Base-by-base conservation (phyloP, 2,113 vertebrate species). In the Thomomys bottae region DNA sequence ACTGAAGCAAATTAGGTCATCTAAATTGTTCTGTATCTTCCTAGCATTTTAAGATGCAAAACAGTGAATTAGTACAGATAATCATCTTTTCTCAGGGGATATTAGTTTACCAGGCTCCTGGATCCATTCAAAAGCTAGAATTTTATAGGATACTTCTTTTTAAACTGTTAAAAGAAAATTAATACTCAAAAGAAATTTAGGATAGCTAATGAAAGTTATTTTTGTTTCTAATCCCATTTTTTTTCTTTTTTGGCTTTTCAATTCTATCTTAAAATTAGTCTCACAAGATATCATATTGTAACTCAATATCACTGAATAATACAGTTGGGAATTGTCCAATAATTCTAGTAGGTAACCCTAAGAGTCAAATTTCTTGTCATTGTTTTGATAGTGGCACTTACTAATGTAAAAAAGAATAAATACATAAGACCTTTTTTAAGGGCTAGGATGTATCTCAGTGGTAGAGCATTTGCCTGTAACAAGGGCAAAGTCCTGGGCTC, bases 261-360 rank as follows among this genome's bases (percentile, higher is more conserved):
- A 72, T 88, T 93, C n/a, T 66, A 71, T 77, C 73, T 94, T 88
- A 85, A 91, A 88, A 88, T 45, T 85, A 36, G 80, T 82, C 57
- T 70, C 49, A 57, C 21, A 90, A 89, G 94, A 73, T 83, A 26
- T 40, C 67, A 24, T 28, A 67, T 20, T 38, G 70, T 72, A 84
- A 84, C 73, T 92, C 40, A 72, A 5, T 80, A 85, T 80, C 45
- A 67, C 38, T 85, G 38, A 8, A 49, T 76, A 86, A 86, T 17
- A 0, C 68, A 93, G 67, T 80, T 90, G 36, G 85, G 40, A 83
- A 80, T 45, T 45, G 9, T 87, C 68, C 92, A 59, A 4, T 75
- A 90, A 81, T 61, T 83, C 49, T 54, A 83, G 67, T 70, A 87
- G 15, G 86, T 54, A 86, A 93, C 86, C 89, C 83, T n/a, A 72